A percentile compares a stretch with the other conserved stretches of the same genome.
phyloP scores from a whole-genome alignment of 53 echinoderm and acorn worm genomes.

The Glandiceps talaboti region DNA sequence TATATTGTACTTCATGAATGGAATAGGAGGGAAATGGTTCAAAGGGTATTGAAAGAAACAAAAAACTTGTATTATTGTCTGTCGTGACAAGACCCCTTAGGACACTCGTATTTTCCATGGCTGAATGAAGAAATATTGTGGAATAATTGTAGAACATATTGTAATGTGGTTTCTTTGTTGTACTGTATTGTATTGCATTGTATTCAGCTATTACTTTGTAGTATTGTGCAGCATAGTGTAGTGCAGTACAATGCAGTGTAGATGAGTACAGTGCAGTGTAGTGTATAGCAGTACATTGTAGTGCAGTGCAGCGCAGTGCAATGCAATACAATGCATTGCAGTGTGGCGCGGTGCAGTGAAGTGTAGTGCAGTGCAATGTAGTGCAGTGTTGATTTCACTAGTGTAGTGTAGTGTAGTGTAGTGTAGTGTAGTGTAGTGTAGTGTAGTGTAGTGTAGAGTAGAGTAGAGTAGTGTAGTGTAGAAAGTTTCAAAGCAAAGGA shows the following conservation, averaged over 20 bases:
- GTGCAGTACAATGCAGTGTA: not conserved
- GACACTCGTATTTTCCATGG: no score
- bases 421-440: not conserved
- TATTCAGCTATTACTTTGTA: no score
- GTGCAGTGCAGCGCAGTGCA: not conserved
- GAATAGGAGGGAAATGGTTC: no score
- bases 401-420: not conserved
- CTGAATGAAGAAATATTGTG: no score
- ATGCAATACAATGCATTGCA: not conserved
- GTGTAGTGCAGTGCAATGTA: not conserved
- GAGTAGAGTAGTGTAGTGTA: not conserved
- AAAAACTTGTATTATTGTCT: no score
- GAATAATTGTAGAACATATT: no score
- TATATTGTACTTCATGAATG: no score
- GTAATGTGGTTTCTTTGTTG: no score
- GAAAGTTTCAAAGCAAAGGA: no score
- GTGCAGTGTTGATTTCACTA: not conserved
- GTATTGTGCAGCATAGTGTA: not conserved
- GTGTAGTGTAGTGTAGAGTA: not conserved
- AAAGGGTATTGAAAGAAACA: no score
- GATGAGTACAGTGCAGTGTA: not conserved
- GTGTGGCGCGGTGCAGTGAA: not conserved
- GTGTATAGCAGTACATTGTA: not conserved
- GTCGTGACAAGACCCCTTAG: no score
- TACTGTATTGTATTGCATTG: no score